Base-by-base conservation (phyloP, 2,888 invertebrate genomes). In the Acanthosepion esculentum region DNA sequence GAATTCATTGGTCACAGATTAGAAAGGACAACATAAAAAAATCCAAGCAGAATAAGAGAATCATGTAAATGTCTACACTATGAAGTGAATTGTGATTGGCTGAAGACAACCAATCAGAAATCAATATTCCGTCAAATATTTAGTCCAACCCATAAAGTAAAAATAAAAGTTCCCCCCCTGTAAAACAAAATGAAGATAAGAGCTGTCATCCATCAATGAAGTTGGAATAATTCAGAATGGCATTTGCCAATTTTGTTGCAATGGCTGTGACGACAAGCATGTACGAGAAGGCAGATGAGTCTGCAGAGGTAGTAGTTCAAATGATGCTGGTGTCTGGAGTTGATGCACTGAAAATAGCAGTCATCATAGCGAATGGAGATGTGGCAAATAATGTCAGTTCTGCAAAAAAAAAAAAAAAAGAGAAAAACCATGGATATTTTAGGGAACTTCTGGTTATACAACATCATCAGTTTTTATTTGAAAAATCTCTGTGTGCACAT, bases 191-290 rank as follows among this genome's bases (percentile, higher is more conserved):
- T n/a, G n/a, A 15, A 78, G 78, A 33, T 78, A 78, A 92, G 20
- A 92, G 92, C 15, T 92, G 50, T 92, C 50, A 92, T 92, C 48
- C 92, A 92, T 48, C 92, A 92, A 92, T 41, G 92, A 92, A 48
- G 48, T 48, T 23, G n/a, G 41, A 10, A 92, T 41, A 48, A 92
- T 48, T 50, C 50, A 92, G 15, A 48, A 64, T 64, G 55, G 29
- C 33, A 94, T 53, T 94, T 53, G 23, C 33, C 12, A 26, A 53
- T 50, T 64, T 64, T 53, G 48, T 55, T 8, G 29, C 41, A 26
- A 53, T 53, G 29, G 26, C 59, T 53, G n/a, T 33, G 55, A 41
- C 10, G 23, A 94, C 23, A 53, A 59, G 10, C 48, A 50, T 50
- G 10, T 3, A 7, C 8, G 20, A 33, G 1, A 23, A 48, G 15